Evolutionary conservation across 2,888 invertebrate genomes (phyloP).

Genomic region (Prosopocoilus inquinatus): DNA sequence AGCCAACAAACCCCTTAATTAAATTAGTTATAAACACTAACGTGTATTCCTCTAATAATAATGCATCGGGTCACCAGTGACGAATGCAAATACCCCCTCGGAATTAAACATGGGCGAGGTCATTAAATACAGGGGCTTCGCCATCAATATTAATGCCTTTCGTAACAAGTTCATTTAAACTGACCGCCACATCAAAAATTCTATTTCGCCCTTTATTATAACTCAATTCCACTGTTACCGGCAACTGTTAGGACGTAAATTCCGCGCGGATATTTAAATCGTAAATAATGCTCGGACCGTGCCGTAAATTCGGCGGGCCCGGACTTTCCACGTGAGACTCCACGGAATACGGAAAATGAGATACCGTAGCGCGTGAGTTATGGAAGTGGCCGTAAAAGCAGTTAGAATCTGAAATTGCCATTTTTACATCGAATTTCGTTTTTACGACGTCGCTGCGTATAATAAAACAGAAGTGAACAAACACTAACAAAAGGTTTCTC

Average conservation of each 20-base stretch:
- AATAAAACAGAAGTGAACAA: too few relatives aligned
- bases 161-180: conserved; percentile 17
- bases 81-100: not conserved
- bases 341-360: too few relatives aligned
- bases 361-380: too few relatives aligned
- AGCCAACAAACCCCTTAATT: conserved; percentile 1
- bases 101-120: not conserved
- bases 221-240: not conserved
- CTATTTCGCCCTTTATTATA: conserved; percentile 9
- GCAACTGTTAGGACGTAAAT: conserved; percentile 1
- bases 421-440: too few relatives aligned
- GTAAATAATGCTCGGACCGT: not conserved
- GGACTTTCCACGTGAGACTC: too few relatives aligned
- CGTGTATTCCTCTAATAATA: not conserved
- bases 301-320: not conserved
- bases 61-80: not conserved
- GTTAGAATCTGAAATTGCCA: too few relatives aligned
- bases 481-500: too few relatives aligned
- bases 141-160: not conserved
- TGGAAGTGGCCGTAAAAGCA: too few relatives aligned
- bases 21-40: conserved; percentile 1
- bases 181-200: conserved; percentile 19
- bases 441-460: too few relatives aligned
- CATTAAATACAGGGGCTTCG: not conserved
- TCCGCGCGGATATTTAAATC: conserved; percentile 1